These are phyloP conservation scores for Tetragonula clypearis DNA, from an alignment of 1,140 invertebrate species.

Conservation along the genomic window DNA sequence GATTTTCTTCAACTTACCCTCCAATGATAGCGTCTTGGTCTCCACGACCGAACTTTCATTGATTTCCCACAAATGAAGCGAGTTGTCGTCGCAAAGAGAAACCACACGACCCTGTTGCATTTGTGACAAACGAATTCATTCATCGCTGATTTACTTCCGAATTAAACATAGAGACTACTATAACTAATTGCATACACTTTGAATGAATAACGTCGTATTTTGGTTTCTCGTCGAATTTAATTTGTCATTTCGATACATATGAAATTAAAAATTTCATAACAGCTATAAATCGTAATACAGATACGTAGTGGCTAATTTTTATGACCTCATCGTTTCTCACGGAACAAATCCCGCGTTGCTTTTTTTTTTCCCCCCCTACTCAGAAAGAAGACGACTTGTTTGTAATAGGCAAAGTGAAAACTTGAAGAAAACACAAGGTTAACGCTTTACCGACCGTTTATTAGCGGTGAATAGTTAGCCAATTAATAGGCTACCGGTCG, in stretches of 20 bases:
- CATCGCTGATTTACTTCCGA: too few relatives aligned
- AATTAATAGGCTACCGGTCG: too few relatives aligned
- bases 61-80: constrained; percentile 97
- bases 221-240: not conserved
- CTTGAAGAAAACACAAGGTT: constrained; percentile 37
- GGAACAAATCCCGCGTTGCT: constrained; percentile 14
- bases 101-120: constrained; percentile 88
- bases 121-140: not conserved
- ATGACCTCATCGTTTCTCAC: constrained; percentile 40
- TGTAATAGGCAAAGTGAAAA: constrained; percentile 31
- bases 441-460: too few relatives aligned
- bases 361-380: not conserved
- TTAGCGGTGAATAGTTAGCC: too few relatives aligned
- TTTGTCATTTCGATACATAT: not conserved
- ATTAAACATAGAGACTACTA: too few relatives aligned
- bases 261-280: not conserved
- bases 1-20: constrained; percentile 95
- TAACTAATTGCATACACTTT: not conserved
- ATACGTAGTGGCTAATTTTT: constrained; percentile 12
- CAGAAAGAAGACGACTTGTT: not conserved
- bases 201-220: constrained; percentile 2
- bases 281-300: not conserved
- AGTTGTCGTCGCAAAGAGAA: constrained; percentile 95
- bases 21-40: constrained; percentile 87
- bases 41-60: constrained; percentile 91